phyloP scores from a whole-genome alignment of 2,113 vertebrate species.

The Saiga tatarica region DNA sequence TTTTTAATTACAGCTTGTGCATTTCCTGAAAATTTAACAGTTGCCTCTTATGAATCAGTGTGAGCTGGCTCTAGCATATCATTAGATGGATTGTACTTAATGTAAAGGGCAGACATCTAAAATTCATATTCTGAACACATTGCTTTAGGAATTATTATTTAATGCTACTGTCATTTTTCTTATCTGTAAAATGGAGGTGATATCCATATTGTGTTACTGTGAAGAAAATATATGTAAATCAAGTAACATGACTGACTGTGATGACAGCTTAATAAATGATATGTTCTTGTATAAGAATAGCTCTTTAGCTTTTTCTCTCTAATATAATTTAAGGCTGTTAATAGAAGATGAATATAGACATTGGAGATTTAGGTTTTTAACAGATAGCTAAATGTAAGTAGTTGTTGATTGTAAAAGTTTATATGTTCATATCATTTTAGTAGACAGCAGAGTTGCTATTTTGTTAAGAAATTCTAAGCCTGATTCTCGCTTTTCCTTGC shows the following conservation, averaged over 20 bases:
- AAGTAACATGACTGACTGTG: not conserved
- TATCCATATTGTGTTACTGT: not conserved
- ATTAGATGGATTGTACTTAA: not conserved
- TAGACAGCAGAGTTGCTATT: not conserved
- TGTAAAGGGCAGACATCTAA: not conserved
- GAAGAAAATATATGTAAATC: not conserved
- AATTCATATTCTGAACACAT: not conserved
- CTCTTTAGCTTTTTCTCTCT: not conserved
- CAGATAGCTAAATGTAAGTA: not conserved
- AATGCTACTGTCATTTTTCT: not conserved
- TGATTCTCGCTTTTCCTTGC: not conserved
- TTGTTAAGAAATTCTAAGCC: slow-evolving; percentile 18
- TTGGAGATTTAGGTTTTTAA: slow-evolving; percentile 24
- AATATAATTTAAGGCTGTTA: not conserved
- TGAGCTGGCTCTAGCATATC: not conserved
- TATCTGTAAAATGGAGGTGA: not conserved
- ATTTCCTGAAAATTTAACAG: not conserved
- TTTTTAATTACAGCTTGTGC: not conserved
- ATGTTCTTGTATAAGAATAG: not conserved
- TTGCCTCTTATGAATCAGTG: not conserved
- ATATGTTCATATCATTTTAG: not conserved
- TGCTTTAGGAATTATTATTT: not conserved
- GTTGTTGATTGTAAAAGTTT: not conserved
- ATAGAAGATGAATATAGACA: not conserved
- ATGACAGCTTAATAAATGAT: not conserved